Evolutionary conservation across 2,113 vertebrate species (phyloP).

Genomic region (Ranitomeya variabilis): DNA sequence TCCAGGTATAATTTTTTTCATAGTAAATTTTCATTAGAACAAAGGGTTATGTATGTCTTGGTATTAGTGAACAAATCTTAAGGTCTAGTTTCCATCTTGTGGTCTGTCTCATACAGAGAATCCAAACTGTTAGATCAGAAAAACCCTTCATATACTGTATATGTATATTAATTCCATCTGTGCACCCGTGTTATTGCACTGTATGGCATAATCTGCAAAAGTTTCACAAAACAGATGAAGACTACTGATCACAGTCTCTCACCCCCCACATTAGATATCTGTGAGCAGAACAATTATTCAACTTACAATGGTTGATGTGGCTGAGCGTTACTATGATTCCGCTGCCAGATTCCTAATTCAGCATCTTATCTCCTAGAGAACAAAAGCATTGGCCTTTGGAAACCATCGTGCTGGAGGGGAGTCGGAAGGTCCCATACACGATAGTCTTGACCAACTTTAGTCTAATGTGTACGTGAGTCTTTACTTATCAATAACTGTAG

Average conservation of each 20-base stretch:
- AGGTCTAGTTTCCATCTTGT: not conserved
- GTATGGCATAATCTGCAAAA: too few relatives aligned
- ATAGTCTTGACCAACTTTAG: too few relatives aligned
- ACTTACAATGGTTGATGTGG: too few relatives aligned
- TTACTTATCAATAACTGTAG: not conserved
- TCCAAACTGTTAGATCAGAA: not conserved
- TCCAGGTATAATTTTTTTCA: not conserved
- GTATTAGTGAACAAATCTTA: not conserved
- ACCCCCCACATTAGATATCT: too few relatives aligned
- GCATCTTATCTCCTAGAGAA: too few relatives aligned
- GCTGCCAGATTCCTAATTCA: too few relatives aligned
- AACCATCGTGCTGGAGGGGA: too few relatives aligned
- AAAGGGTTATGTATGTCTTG: not conserved
- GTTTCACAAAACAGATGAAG: not conserved
- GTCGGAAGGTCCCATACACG: too few relatives aligned
- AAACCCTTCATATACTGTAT: not conserved
- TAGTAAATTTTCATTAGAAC: not conserved
- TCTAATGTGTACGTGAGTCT: not conserved
- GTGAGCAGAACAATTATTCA: too few relatives aligned
- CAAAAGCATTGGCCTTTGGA: too few relatives aligned
- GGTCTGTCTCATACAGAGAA: too few relatives aligned
- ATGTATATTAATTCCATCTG: not conserved
- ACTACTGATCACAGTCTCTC: not conserved
- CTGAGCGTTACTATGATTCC: too few relatives aligned
- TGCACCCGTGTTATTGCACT: not conserved